phyloP scores from a whole-genome alignment of 2,113 vertebrate genomes.

The Leptobrachium leishanense region DNA sequence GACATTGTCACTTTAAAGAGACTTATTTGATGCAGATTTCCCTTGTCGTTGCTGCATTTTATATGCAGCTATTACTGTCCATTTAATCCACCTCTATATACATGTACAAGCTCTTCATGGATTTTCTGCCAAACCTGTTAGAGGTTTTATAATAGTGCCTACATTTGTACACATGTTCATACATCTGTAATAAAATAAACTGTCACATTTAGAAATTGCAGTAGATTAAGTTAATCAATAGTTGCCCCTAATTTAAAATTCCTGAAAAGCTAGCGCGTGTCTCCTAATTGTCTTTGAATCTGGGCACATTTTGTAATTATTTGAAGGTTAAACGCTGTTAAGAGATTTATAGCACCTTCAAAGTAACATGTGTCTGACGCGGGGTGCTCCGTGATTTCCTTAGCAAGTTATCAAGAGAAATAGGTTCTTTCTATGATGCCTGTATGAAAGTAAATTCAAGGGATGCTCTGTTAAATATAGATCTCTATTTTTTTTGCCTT shows the following conservation, averaged over 20 bases:
- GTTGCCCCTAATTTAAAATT: not conserved
- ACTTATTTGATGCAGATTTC: no score
- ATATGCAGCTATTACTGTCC: not conserved
- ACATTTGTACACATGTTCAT: not conserved
- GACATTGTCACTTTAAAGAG: no score
- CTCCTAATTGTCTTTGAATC: not conserved
- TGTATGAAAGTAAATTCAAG: no score
- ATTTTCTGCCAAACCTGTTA: not conserved
- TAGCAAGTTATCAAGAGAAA: not conserved
- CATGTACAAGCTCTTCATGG: not conserved
- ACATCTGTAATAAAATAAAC: not conserved
- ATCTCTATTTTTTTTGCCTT: no score
- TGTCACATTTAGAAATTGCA: not conserved
- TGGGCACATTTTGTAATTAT: slow-evolving; percentile 7
- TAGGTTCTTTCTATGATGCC: not conserved
- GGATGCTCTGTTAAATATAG: no score
- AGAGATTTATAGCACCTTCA: slow-evolving; percentile 2
- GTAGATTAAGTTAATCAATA: slow-evolving; percentile 1
- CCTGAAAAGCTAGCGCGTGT: not conserved
- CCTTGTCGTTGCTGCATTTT: no score
- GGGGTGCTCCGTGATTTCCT: not conserved
- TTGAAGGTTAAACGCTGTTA: slow-evolving; percentile 18
- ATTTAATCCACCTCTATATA: not conserved
- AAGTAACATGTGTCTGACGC: not conserved
- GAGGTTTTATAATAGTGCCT: not conserved